phyloP scores from a whole-genome alignment of 2,888 invertebrate species.

The Rhorus exstirpatorius region DNA sequence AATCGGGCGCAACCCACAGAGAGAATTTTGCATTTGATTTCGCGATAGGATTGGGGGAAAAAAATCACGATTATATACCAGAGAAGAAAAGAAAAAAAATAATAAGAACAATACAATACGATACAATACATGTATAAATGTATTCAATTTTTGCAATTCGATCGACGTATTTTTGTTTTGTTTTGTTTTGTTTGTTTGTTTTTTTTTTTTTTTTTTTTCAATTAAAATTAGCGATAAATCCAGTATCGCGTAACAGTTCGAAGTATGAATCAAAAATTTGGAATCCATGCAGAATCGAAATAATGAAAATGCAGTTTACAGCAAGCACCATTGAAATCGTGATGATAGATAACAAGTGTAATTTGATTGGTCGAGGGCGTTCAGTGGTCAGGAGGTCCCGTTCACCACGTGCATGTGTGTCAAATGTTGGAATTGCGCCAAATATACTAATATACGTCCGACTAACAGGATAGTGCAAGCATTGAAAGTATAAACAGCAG shows the following conservation, averaged over 20 bases:
- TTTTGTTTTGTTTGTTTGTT: too few species aligned
- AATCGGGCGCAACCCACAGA: constrained; percentile 37
- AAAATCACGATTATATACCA: not conserved
- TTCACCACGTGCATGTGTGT: constrained; percentile 58
- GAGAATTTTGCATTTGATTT: constrained; percentile 53
- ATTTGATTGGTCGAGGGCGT: constrained; percentile 53
- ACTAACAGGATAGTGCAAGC: constrained; percentile 11
- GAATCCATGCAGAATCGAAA: constrained; percentile 5
- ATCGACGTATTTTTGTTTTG: too few species aligned
- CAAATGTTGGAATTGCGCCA: constrained; percentile 66
- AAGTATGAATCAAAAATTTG: not conserved
- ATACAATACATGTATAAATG: too few species aligned
- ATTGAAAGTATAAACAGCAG: constrained; percentile 8
- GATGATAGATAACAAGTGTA: constrained; percentile 57
- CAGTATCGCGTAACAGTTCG: not conserved
- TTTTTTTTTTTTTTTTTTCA: too few species aligned
- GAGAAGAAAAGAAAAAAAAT: not conserved
- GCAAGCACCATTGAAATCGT: constrained; percentile 51
- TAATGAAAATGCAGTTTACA: constrained; percentile 35
- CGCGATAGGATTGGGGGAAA: constrained; percentile 19
- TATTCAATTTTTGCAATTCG: not conserved
- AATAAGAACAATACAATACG: not conserved
- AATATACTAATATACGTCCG: constrained; percentile 42
- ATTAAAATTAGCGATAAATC: constrained; percentile 4
- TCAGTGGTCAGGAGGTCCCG: constrained; percentile 57